Conservation (phyloP, 2,113 vertebrate genomes). For the Pituophis catenifer region DNA sequence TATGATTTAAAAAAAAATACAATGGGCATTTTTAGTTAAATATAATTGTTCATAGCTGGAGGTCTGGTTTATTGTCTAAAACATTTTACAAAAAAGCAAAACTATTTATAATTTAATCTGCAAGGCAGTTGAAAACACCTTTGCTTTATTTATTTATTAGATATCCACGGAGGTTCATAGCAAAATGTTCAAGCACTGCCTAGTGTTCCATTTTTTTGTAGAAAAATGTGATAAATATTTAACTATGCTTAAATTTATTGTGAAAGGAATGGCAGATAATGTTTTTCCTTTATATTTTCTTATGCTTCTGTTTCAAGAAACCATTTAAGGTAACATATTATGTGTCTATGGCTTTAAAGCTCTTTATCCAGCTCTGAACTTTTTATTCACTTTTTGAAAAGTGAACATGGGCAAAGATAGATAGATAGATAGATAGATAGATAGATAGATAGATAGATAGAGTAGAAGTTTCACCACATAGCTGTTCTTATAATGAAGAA, state of each 20-base stretch:
- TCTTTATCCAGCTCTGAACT: conserved; percentile 8
- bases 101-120: background rate
- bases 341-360: conserved; percentile 13
- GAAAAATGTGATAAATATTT: background rate
- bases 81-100: background rate
- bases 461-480: conserved; percentile 45
- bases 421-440: conserved; percentile 4
- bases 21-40: background rate
- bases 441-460: conserved; percentile 4
- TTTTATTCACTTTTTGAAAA: conserved; percentile 39
- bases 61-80: background rate
- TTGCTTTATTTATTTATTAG: background rate
- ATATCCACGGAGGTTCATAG: background rate
- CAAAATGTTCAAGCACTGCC: background rate
- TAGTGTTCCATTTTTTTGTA: background rate
- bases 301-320: background rate
- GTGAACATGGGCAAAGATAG: conserved; percentile 43
- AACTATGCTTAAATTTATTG: background rate
- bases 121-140: background rate
- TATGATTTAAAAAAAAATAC: background rate
- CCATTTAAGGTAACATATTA: background rate
- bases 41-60: conserved; percentile 18
- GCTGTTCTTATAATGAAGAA: conserved; percentile 13
- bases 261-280: background rate
- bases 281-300: background rate